Base-by-base conservation (phyloP, 2,113 vertebrate species). In the Notechis scutatus region DNA sequence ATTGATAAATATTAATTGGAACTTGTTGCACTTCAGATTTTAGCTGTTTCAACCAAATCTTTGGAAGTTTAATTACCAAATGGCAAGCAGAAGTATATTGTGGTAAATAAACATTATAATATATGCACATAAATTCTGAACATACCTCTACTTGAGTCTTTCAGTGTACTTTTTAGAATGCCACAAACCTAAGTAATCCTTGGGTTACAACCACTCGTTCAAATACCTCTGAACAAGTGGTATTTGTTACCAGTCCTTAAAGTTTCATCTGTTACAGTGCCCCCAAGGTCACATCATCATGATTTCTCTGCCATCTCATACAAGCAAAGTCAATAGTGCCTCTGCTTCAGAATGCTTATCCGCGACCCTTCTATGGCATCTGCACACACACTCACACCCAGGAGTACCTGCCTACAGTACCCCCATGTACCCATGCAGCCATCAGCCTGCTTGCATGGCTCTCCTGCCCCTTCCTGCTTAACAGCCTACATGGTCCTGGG, bases 351-450 rank as follows among this genome's bases (percentile, higher is more conserved):
- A 34, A 2, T 18, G n/a, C 64, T 74, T 74, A 5, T 34, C 69
- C 6, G 3, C 18, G 2, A 39, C n/a, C 6, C 69, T 34, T 15
- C 11, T 74, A n/a, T 34, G 5, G 12, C 64, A 74, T n/a, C 5
- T 74, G 15, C 1, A 8, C 2, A 34, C n/a, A 34, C n/a, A 39
- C 5, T 8, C 0, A 5, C 15, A 34, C n/a, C 15, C n/a, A 1
- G 1, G n/a, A 74, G n/a, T 39, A 2, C 2, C n/a, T 74, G 14
- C 64, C 29, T 34, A 34, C n/a, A n/a, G 64, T 14, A 34, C 14
- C 5, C 64, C n/a, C n/a, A 7, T n/a, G 64, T 18, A n/a, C 5
- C 29, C 1, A 74, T 74, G 69, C 5, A 74, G 14, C n/a, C n/a
- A 18, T 15, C 69, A 74, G n/a, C n/a, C n/a, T 20, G 69, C 69